These are phyloP conservation scores for Dunckerocampus dactyliophorus DNA, from an alignment of 2,113 vertebrate genomes.

Conservation along the genomic window DNA sequence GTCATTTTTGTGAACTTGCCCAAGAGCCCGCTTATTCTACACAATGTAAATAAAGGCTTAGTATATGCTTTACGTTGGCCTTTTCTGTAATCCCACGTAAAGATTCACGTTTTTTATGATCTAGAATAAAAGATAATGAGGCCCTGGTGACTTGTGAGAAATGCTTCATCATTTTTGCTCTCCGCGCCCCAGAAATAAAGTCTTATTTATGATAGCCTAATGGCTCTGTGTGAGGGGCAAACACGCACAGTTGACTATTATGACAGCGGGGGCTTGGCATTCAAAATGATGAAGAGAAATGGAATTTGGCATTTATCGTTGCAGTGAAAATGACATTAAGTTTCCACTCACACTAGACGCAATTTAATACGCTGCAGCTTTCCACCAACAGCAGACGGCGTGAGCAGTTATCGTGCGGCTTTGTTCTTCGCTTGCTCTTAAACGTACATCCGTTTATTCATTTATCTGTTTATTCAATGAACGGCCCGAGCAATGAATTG, in stretches of 20 bases:
- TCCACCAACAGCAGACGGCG: slow-evolving; percentile 1
- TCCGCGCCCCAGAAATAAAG: not conserved
- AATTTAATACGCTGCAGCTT: not conserved
- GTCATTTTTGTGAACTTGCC: not conserved
- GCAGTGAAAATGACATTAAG: slow-evolving; percentile 9
- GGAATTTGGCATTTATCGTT: slow-evolving; percentile 2
- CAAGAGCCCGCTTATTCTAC: not conserved
- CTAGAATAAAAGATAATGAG: slow-evolving; percentile 2
- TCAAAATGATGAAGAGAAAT: slow-evolving; percentile 6
- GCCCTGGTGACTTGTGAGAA: not conserved
- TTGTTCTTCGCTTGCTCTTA: not conserved
- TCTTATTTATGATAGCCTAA: slow-evolving; percentile 1
- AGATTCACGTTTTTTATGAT: not conserved
- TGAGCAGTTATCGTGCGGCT: not conserved
- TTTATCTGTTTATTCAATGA: not conserved
- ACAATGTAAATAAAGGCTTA: not conserved
- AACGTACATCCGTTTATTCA: not conserved
- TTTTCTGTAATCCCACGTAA: not conserved
- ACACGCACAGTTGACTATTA: slow-evolving; percentile 3
- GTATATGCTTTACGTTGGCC: not conserved
- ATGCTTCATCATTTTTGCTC: slow-evolving; percentile 9
- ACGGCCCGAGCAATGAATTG: not conserved
- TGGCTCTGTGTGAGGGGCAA: slow-evolving; percentile 3
- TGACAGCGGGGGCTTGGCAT: slow-evolving; percentile 4
- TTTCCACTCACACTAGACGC: not conserved